Evolutionary conservation across 2,113 vertebrate species (phyloP), one percentile per base, ranked within the genome.

Genomic region (Syrmaticus mikado): DNA sequence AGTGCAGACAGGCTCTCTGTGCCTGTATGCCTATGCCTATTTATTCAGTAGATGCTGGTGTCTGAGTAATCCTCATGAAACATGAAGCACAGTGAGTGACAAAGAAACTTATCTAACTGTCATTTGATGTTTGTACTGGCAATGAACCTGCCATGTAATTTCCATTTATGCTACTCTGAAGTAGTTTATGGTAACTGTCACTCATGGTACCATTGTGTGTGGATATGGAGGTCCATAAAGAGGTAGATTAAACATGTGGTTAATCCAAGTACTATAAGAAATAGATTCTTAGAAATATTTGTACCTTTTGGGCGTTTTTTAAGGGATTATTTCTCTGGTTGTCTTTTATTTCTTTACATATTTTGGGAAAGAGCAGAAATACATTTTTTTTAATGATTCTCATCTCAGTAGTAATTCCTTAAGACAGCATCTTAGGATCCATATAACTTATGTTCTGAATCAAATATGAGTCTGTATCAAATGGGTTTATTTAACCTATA

Each of bases 281-380:
- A 46, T 94, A 95, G 75, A 92, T 53, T 46, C 43, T 77, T 81
- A 94, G 78, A 72, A 72, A 86, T 70, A 60, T 16, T 88, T 24
- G 64, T 91, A 65, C 28, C 57, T 64, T 82, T 83, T 68, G 73
- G 38, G 68, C 91, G 53, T n/a, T 84, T 91, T 83, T 89, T 67
- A 92, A 95, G 93, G 94, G 89, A 93, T 90, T 92, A 95, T 96
- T 94, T 74, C 64, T 93, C 89, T 83, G 77, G 30, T 85, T 89
- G 86, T 83, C 45, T 72, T 93, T 55, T 87, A 85, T 46, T 82
- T 93, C 75, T 74, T 75, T 87, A 40, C 14, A 38, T 94, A 70
- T 81, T 87, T 80, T 50, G 24, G 55, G 7, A 88, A 68, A 95
- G 87, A 74, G 89, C 94, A 90, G 90, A 96, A 94, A 95, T 94